Percentiles rank a stretch among this genome's conserved stretches.
phyloP scores from a whole-genome alignment of 2,797 vertebrate species.

The Ptychadena robeensis region DNA sequence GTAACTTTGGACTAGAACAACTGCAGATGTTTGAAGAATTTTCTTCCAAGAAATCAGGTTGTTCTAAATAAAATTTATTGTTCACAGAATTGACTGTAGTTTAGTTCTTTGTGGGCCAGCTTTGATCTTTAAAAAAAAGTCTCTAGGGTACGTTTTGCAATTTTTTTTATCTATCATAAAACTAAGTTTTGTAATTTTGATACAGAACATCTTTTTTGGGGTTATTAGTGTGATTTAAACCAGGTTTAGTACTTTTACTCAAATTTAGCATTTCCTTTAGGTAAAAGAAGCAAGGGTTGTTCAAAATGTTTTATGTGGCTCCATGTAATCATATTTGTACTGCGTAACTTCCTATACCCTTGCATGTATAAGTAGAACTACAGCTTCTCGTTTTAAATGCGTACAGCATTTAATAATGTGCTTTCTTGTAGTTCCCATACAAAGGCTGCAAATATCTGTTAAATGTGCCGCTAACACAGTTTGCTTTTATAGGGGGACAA shows the following conservation, averaged over 20 bases:
- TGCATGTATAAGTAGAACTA: no score
- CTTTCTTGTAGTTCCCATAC: no score
- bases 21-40: constrained; percentile 39
- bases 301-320: neutral
- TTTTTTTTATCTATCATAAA: constrained; percentile 2
- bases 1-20: constrained; percentile 28
- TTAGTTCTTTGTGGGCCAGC: constrained; percentile 22
- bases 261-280: neutral
- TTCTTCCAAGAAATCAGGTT: constrained; percentile 42
- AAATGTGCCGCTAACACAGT: no score
- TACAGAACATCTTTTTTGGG: neutral
- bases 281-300: neutral
- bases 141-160: neutral
- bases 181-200: neutral
- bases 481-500: no score
- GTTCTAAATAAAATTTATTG: constrained; percentile 18
- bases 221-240: constrained; percentile 12
- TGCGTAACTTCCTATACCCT: neutral
- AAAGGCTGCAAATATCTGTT: no score
- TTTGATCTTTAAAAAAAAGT: neutral
- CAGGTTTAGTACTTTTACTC: neutral
- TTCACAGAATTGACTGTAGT: constrained; percentile 10
- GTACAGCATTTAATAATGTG: no score
- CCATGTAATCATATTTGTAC: neutral
- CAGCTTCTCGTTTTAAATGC: no score